These are phyloP conservation scores for Chelonus insularis DNA, from an alignment of 1,140 invertebrate genomes.

Conservation along the genomic window DNA sequence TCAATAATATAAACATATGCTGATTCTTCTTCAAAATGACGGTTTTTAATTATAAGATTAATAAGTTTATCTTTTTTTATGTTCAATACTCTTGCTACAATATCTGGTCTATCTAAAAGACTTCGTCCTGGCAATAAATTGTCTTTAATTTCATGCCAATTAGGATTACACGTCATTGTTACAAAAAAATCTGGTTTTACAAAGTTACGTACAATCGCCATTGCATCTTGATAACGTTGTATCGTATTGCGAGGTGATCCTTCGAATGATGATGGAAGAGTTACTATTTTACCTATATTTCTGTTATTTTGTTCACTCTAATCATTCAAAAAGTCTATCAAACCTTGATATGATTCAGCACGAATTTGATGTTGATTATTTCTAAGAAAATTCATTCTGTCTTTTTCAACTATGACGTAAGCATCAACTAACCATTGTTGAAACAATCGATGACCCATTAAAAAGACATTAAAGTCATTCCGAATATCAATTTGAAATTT, in stretches of 20 bases:
- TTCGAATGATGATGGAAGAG: constrained; percentile 45
- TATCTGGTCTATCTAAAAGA: constrained; percentile 45
- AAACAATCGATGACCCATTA: constrained; percentile 2
- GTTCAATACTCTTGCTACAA: constrained; percentile 14
- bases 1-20: constrained; percentile 13
- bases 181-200: constrained; percentile 49
- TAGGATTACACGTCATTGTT: too few relatives aligned
- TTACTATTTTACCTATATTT: constrained; percentile 33
- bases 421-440: constrained; percentile 13
- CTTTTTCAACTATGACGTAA: constrained; percentile 23
- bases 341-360: constrained; percentile 8
- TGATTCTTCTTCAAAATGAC: constrained; percentile 3
- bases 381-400: constrained; percentile 9
- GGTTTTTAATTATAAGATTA: constrained; percentile 7
- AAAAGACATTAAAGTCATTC: constrained; percentile 1
- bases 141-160: too few relatives aligned
- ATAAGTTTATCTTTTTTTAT: constrained; percentile 16
- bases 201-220: too few relatives aligned
- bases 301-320: neutral
- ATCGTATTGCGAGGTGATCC: constrained; percentile 52
- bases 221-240: too few relatives aligned
- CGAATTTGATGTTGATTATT: constrained; percentile 6
- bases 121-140: too few relatives aligned
- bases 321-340: constrained; percentile 2
- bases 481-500: constrained; percentile 19